A percentile compares a stretch with the other conserved stretches of the same genome.
phyloP scores from a whole-genome alignment of 2,113 vertebrate species.

The Cariama cristata region DNA sequence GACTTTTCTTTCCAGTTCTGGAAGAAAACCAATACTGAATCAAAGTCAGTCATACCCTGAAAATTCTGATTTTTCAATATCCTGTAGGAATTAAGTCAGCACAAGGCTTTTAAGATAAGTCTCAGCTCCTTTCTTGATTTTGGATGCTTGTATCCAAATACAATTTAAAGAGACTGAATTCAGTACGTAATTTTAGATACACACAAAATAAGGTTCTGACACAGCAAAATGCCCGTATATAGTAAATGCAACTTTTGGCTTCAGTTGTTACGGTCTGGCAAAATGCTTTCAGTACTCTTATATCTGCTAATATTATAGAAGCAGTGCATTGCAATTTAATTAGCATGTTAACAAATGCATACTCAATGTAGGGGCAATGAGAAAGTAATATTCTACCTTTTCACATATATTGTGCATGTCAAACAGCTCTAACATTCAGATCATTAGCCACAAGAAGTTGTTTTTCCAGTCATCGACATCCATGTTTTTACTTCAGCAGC shows the following conservation, averaged over 20 bases:
- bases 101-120: not conserved
- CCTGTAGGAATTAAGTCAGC: not conserved
- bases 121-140: not conserved
- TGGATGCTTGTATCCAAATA: not conserved
- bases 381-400: not conserved
- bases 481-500: constrained; percentile 57
- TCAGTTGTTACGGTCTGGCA: not conserved
- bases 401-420: not conserved
- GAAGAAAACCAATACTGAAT: not conserved
- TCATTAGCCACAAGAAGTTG: constrained; percentile 4
- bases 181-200: not conserved
- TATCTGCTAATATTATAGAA: not conserved
- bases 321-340: not conserved
- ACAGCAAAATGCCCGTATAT: not conserved
- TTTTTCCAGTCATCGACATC: not conserved
- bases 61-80: not conserved
- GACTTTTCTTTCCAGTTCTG: not conserved
- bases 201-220: not conserved
- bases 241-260: not conserved
- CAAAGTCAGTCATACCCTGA: not conserved
- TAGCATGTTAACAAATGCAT: not conserved
- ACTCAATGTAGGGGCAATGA: not conserved
- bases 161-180: not conserved
- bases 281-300: not conserved
- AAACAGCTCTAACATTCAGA: not conserved